Evolutionary conservation across 1,140 invertebrate genomes (phyloP), one percentile per base, ranked within the genome.

Genomic region (Monomorium pharaonis): DNA sequence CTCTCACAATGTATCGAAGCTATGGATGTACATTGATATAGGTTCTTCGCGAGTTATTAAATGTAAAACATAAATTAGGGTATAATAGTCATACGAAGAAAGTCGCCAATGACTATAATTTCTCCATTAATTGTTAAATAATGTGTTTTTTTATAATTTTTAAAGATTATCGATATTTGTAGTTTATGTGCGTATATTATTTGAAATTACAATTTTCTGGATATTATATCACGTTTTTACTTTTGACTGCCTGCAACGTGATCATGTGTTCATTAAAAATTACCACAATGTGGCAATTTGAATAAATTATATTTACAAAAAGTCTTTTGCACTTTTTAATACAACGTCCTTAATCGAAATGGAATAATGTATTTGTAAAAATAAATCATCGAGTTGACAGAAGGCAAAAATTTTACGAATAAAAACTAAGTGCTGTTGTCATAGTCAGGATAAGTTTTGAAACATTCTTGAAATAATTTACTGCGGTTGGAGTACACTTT

Each of bases 391-490:
- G 7, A 1, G 2, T 14, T 14, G 12, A 6, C 16, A 12, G 21
- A 24, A 21, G 12, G 2, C 7, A 37, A 24, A 78, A 69, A 80
- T 67, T 37, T 33, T 33, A 81, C 72, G 33, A 72, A 49, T 30
- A 16, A 69, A 80, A 81, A 18, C 37, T 51, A 81, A 81, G 65
- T 58, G 24, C 18, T 21, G 21, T 14, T 67, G 5, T 12, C 37
- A 42, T 14, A n/a, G 58, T 78, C n/a, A 14, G 27, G n/a, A 63
- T 12, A 12, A 42, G 33, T 37, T 70, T 24, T 42, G 33, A 24
- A 0, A 81, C 33, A 16, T 58, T 72, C 12, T 9, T 81, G 33
- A 14, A 72, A 72, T 58, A 33, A 12, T 81, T 81, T 72, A 58
- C 72, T 24, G 6, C 37, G 7, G 16, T 56, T 81, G 12, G 24